phyloP scores from a whole-genome alignment of 2,113 vertebrate genomes.

The Agelaius phoeniceus region DNA sequence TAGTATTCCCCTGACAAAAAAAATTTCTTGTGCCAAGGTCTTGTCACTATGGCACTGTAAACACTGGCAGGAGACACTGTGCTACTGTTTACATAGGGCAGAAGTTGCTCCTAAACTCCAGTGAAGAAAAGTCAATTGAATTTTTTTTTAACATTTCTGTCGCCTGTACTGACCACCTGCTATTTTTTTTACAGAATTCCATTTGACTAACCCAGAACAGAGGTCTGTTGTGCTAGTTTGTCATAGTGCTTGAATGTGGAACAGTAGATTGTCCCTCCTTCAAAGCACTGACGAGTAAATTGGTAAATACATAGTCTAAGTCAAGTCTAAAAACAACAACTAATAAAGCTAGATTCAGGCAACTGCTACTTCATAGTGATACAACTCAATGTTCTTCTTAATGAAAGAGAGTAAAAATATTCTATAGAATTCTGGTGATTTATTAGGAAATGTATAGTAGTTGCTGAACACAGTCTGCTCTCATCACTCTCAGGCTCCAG shows the following conservation, averaged over 20 bases:
- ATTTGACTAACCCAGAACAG: background rate
- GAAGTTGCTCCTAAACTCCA: background rate
- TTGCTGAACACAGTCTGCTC: background rate
- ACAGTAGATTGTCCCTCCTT: background rate
- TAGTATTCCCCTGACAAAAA: background rate
- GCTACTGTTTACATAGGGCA: background rate
- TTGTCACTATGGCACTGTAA: background rate
- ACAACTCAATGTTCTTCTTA: background rate
- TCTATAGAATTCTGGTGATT: background rate
- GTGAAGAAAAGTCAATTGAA: background rate
- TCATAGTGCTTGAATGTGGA: background rate
- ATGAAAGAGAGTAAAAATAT: background rate
- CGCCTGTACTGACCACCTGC: background rate
- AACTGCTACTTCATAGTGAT: background rate
- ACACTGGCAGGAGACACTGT: background rate
- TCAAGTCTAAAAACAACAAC: background rate
- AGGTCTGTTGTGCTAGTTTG: background rate
- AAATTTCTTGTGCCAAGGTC: background rate
- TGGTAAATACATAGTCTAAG: background rate
- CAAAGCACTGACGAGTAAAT: background rate
- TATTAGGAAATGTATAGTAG: background rate
- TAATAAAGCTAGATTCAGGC: background rate
- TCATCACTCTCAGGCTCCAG: background rate
- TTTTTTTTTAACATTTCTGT: background rate
- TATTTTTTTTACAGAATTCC: background rate